phyloP scores from a whole-genome alignment of 2,888 invertebrate species.

The Spodoptera exigua region DNA sequence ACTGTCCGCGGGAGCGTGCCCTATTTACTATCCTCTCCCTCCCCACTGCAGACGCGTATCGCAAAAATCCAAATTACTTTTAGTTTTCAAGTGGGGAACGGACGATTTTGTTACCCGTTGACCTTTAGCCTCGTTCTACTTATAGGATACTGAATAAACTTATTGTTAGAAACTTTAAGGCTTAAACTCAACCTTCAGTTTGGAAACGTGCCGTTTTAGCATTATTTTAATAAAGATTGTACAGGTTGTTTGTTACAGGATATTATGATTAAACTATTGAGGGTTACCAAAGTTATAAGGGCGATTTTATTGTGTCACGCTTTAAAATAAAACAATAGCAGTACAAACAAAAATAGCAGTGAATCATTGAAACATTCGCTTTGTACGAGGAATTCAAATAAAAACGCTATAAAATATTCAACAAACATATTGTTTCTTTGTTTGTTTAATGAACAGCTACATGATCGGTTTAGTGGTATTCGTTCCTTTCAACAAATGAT shows the following conservation, averaged over 20 bases:
- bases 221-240: constrained; percentile 28
- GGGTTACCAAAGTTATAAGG: too few relatives aligned
- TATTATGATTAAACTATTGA: too few relatives aligned
- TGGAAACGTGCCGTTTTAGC: constrained; percentile 40
- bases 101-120: constrained; percentile 47
- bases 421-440: constrained; percentile 40
- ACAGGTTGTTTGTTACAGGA: not conserved
- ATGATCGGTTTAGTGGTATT: constrained; percentile 74
- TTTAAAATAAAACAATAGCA: too few relatives aligned
- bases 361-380: constrained; percentile 3
- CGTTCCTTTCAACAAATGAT: constrained; percentile 84
- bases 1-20: constrained; percentile 37
- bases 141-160: constrained; percentile 50
- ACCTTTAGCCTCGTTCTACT: constrained; percentile 49
- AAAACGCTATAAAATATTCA: constrained; percentile 16
- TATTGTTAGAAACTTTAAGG: constrained; percentile 51
- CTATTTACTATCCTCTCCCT: constrained; percentile 47
- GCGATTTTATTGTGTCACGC: too few relatives aligned
- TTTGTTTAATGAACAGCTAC: constrained; percentile 66
- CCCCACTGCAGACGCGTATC: constrained; percentile 44
- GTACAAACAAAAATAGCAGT: too few relatives aligned
- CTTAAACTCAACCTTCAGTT: constrained; percentile 39
- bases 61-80: constrained; percentile 60
- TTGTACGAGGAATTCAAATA: not conserved
- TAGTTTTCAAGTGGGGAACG: constrained; percentile 53